A percentile compares a stretch with the other conserved stretches of the same genome.
Conservation (phyloP, 1,140 invertebrate species). For the Leptinotarsa undecemlineata region DNA sequence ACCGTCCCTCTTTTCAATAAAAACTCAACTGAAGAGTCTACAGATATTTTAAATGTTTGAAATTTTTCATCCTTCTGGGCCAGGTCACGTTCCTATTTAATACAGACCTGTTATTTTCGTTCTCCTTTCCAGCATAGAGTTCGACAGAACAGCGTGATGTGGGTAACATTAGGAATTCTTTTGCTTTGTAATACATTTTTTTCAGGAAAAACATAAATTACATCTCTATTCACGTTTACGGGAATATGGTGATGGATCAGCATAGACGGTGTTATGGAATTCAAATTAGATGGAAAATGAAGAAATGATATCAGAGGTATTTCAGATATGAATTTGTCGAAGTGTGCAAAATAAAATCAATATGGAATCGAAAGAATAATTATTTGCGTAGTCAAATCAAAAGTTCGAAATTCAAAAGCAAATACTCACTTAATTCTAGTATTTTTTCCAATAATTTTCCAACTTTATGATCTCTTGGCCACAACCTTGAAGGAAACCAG, state of each 20-base stretch:
- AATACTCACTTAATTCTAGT: too few relatives aligned
- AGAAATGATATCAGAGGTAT: not conserved
- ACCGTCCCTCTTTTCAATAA: not conserved
- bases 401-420: too few relatives aligned
- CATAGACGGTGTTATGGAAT: constrained; percentile 8
- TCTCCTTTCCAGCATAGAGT: constrained; percentile 19
- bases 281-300: constrained; percentile 1
- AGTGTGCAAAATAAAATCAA: too few relatives aligned
- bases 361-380: too few relatives aligned
- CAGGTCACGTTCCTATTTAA: too few relatives aligned
- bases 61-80: not conserved
- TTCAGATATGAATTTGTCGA: too few relatives aligned
- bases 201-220: constrained; percentile 20
- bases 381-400: too few relatives aligned
- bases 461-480: too few relatives aligned
- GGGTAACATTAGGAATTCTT: constrained; percentile 36
- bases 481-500: too few relatives aligned
- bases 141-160: constrained; percentile 37
- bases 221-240: constrained; percentile 14
- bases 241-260: constrained; percentile 8
- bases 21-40: not conserved
- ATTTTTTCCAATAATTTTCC: too few relatives aligned
- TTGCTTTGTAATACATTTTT: constrained; percentile 24
- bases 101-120: not conserved
- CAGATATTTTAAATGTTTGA: not conserved